These are phyloP conservation scores for Dendrophyllia cribrosa DNA, from an alignment of 64 coral and sea anemone species.

Conservation along the genomic window DNA sequence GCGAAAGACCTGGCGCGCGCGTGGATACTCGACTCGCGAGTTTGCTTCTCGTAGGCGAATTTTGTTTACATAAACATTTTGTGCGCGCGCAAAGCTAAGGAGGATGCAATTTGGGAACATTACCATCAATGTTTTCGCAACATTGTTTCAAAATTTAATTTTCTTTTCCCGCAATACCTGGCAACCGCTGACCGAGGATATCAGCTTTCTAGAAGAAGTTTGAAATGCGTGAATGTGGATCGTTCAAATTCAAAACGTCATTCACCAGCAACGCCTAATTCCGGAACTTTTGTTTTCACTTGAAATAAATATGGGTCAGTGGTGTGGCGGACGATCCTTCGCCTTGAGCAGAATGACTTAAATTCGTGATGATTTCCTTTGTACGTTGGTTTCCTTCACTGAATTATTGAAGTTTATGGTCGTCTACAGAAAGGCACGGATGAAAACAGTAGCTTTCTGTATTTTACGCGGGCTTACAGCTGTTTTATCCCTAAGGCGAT, in stretches of 20 bases:
- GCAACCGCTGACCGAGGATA: not conserved
- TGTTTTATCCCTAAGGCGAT: not conserved
- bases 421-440: not conserved
- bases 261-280: not conserved
- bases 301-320: conserved; percentile 1
- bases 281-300: not conserved
- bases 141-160: too few species aligned
- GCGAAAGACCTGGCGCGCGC: too few species aligned
- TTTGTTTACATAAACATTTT: too few species aligned
- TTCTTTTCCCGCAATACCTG: too few species aligned
- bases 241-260: not conserved
- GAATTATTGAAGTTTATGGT: too few species aligned
- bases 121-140: too few species aligned
- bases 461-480: not conserved
- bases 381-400: too few species aligned
- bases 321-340: not conserved
- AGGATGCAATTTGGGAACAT: too few species aligned
- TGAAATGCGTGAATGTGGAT: not conserved
- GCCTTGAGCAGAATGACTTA: not conserved
- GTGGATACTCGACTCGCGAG: too few species aligned
- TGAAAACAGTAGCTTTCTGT: not conserved
- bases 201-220: not conserved
- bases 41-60: too few species aligned
- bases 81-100: too few species aligned
- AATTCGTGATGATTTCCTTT: not conserved